Evolutionary conservation across 2,113 vertebrate species (phyloP), one percentile per base, ranked within the genome.

Genomic region (Phasianus colchicus): DNA sequence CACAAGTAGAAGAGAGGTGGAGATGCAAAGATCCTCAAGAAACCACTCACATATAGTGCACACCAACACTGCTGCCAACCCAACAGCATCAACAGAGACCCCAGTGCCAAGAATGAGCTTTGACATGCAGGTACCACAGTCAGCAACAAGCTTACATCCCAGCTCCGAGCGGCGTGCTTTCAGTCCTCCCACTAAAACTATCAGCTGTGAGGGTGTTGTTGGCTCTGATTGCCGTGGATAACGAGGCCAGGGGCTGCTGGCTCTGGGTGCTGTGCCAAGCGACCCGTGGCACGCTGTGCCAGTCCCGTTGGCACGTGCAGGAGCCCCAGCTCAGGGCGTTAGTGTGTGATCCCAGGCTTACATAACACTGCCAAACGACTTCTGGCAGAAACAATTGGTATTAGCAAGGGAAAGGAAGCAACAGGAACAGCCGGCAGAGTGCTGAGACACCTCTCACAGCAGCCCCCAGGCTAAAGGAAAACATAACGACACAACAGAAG

Each of bases 311-410:
- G 77, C 2, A 5, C 11, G 3, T 73, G 54, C 1, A 3, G 71
- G 72, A 93, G 91, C 72, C 1, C 79, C 43, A 16, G 77, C 9
- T 63, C 1, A 34, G 3, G 78, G 96, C 12, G 95, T 29, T 89
- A 96, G 91, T 0, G 13, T 71, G 96, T 6, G 91, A 95, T 92
- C 95, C 83, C n/a, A 96, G 88, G 96, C 95, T 97, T 96, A 94
- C 95, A 95, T 96, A 89, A 96, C 96, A 94, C 96, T 77, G 7
- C 40, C 55, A 13, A 79, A 50, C 0, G 55, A 64, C 30, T 92
- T 76, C 94, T 95, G 94, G 92, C 96, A 97, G 83, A 58, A 63
- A 91, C 94, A 93, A 96, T 92, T 38, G 91, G 47, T 82, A 86
- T 84, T 71, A 92, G 88, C 64, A 3, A 86, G 90, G 94, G n/a